Percentiles rank a stretch among this genome's conserved stretches.
Evolutionary conservation across 2,888 invertebrate genomes (phyloP).

Genomic region (Cantharis rufa): DNA sequence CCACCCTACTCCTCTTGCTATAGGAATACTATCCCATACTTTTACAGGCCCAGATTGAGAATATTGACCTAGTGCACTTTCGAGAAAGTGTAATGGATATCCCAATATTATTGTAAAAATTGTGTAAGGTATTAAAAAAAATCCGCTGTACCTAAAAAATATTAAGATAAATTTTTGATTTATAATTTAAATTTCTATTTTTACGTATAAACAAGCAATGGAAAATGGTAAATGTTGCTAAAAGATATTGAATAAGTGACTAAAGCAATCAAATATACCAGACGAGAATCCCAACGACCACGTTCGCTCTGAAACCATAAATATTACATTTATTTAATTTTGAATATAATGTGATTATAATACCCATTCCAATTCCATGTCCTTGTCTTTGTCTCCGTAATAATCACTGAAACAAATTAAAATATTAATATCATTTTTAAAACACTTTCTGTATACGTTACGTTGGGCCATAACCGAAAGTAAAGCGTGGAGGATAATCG

Average conservation of each 20-base stretch:
- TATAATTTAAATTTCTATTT: background rate
- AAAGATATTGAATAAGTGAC: slow-evolving; percentile 22
- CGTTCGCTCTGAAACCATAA: slow-evolving; percentile 6
- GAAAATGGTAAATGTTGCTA: slow-evolving; percentile 25
- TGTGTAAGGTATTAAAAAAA: slow-evolving; percentile 56
- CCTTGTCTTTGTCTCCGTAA: background rate
- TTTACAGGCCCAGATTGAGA: slow-evolving; percentile 56
- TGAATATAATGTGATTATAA: background rate
- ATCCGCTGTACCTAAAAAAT: slow-evolving; percentile 16
- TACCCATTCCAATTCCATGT: background rate
- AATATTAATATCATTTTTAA: background rate
- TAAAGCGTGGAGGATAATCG: background rate
- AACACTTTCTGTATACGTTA: background rate
- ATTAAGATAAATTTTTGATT: background rate
- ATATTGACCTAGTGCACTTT: slow-evolving; percentile 55
- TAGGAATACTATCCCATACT: slow-evolving; percentile 58
- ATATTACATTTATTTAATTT: background rate
- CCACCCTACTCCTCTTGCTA: slow-evolving; percentile 56
- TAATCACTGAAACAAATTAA: background rate
- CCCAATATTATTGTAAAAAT: slow-evolving; percentile 55
- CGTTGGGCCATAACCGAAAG: background rate
- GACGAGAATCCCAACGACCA: slow-evolving; percentile 17
- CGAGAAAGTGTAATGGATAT: slow-evolving; percentile 57
- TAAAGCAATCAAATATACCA: slow-evolving; percentile 20
- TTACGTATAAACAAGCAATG: slow-evolving; percentile 17